Evolutionary conservation across 2,113 vertebrate species (phyloP), one percentile per base, ranked within the genome.

Genomic region (Centropus bengalensis): DNA sequence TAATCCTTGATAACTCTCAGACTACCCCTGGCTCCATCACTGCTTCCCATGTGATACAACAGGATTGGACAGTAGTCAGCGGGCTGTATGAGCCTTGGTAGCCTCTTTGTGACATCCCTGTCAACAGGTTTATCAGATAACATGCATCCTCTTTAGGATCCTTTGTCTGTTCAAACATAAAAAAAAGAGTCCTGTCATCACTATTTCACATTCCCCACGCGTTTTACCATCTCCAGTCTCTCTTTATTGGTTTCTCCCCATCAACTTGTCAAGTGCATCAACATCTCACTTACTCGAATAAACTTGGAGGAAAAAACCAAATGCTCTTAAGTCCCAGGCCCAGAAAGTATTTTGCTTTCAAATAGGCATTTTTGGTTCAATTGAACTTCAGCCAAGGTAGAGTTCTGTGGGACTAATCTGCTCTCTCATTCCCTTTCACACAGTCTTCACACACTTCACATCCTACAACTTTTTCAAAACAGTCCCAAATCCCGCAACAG

Each of bases 301-400:
- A 89, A 74, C 82, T 68, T 26, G 40, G 80, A 91, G 69, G 22
- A 96, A 40, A 52, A 91, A 90, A 91, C 78, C 58, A 91, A 95
- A 92, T 33, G 51, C 47, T 68, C 38, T 64, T 18, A 73, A 82
- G 64, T 40, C 51, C 23, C 55, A 77, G 59, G 80, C 44, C 52
- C 56, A 18, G 10, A 79, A 73, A 32, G 36, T 23, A 42, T 11
- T 86, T 78, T 49, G 38, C 44, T 89, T 91, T 77, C 54, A 82
- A 75, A 78, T 3, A 42, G 40, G 40, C n/a, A 55, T 49, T 93
- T 92, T 75, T 32, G 32, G 66, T 71, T 90, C 73, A 58, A 5
- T 4, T 66, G 82, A 94, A 67, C 67, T 79, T 45, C 44, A 88
- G 47, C 38, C 60, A 58, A 82, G 45, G 59, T 59, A 76, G 28